These are phyloP conservation scores for Enteromius viviparus DNA, from an alignment of 2,797 vertebrate species.

Conservation along the genomic window DNA sequence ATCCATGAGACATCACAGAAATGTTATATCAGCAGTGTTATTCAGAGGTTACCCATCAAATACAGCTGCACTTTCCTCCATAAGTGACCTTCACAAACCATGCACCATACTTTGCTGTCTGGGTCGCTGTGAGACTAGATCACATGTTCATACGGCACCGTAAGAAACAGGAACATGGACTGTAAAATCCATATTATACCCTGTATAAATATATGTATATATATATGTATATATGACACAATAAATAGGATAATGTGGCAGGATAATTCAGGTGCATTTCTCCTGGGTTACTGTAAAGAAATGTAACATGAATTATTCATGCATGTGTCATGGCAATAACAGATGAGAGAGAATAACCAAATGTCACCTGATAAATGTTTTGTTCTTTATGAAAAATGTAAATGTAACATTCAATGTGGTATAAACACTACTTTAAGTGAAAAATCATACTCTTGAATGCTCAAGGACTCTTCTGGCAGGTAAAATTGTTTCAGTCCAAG, in stretches of 20 bases:
- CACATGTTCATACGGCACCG: constrained; percentile 2
- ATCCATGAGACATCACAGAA: background rate
- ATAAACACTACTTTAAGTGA: background rate
- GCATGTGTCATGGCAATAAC: constrained; percentile 5
- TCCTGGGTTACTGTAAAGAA: background rate
- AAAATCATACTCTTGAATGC: constrained; percentile 15
- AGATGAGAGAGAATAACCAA: constrained; percentile 9
- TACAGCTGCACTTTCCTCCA: constrained; percentile 40
- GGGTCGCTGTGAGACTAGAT: background rate
- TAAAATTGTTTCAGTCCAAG: background rate
- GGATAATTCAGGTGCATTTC: constrained; percentile 10
- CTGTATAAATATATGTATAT: background rate
- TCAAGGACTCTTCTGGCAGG: constrained; percentile 10
- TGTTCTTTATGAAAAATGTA: constrained; percentile 10
- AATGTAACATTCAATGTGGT: background rate
- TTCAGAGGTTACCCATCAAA: constrained; percentile 62
- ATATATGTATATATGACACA: background rate
- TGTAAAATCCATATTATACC: constrained; percentile 13
- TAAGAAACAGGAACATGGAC: constrained; percentile 4
- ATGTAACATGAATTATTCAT: background rate
- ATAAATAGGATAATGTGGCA: background rate
- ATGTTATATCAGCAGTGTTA: constrained; percentile 59
- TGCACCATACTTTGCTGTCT: background rate
- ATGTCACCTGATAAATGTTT: constrained; percentile 18
- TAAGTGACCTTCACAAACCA: constrained; percentile 14